phyloP scores from a whole-genome alignment of 2,888 invertebrate species.

The Heliothis peltigera region DNA sequence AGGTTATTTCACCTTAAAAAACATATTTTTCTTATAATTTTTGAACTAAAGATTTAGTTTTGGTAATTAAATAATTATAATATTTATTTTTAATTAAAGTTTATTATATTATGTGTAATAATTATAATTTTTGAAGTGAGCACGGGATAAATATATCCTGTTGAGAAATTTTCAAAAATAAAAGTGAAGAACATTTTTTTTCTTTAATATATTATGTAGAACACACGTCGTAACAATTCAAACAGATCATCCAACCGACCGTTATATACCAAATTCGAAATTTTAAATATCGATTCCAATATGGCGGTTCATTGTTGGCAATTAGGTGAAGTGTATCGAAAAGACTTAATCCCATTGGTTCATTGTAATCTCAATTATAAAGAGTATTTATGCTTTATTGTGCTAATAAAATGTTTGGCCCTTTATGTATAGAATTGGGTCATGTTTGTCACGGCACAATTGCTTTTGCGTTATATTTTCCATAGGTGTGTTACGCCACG shows the following conservation, averaged over 20 bases:
- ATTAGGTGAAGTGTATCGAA: slow-evolving; percentile 78
- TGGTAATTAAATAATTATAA: too few species aligned
- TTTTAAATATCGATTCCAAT: slow-evolving; percentile 71
- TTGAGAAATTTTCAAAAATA: too few species aligned
- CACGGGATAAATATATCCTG: too few species aligned
- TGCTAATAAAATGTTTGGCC: slow-evolving; percentile 63
- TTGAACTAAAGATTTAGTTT: too few species aligned
- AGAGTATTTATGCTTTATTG: slow-evolving; percentile 69
- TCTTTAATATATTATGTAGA: too few species aligned
- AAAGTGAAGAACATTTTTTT: too few species aligned
- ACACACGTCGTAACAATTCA: too few species aligned
- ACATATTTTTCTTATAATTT: too few species aligned
- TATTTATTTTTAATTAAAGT: too few species aligned
- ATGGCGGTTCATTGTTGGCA: slow-evolving; percentile 78
- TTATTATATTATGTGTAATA: too few species aligned
- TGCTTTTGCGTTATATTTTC: slow-evolving; percentile 35
- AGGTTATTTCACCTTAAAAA: too few species aligned
- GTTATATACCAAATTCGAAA: slow-evolving; percentile 64
- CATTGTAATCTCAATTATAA: slow-evolving; percentile 70
- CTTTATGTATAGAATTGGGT: slow-evolving; percentile 64
- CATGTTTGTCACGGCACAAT: slow-evolving; percentile 45
- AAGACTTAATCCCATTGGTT: slow-evolving; percentile 76
- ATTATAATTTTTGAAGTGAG: too few species aligned
- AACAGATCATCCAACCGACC: background rate
- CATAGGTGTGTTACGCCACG: slow-evolving; percentile 20